Conservation (phyloP, 64 coral and sea anemone genomes). For the Pachyseris speciosa region DNA sequence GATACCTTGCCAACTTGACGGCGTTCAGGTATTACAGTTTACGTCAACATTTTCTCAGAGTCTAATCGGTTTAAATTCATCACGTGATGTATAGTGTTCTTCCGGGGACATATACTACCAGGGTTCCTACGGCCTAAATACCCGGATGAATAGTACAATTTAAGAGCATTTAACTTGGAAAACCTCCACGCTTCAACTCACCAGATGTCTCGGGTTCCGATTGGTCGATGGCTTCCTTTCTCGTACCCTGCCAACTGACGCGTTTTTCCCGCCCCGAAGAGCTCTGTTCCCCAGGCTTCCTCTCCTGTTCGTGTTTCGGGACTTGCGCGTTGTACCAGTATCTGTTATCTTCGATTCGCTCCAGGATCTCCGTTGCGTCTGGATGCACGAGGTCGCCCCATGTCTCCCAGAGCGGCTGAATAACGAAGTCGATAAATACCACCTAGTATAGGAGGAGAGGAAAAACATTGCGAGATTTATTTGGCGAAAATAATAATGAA, state of each 20-base stretch:
- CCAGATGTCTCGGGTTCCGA: slow-evolving; percentile 91
- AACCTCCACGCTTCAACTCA: not conserved
- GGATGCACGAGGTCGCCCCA: slow-evolving; percentile 96
- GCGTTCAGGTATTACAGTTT: no score
- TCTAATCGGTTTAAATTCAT: no score
- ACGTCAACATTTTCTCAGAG: no score
- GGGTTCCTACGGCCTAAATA: no score
- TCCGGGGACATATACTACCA: no score
- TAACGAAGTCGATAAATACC: slow-evolving; percentile 99
- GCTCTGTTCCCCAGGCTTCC: slow-evolving; percentile 64
- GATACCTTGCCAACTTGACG: no score
- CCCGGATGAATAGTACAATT: no score
- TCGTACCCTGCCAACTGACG: slow-evolving; percentile 90
- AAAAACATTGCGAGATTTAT: not conserved
- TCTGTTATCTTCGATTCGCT: slow-evolving; percentile 95
- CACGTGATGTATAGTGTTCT: no score
- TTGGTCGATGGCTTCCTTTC: slow-evolving; percentile 91
- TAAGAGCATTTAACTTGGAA: no score
- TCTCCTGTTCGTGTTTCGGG: slow-evolving; percentile 86
- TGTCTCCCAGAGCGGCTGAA: slow-evolving; percentile 97
- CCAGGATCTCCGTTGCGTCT: slow-evolving; percentile 87
- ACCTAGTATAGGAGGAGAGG: slow-evolving; percentile 38
- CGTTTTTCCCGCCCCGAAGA: slow-evolving; percentile 69
- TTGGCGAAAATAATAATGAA: not conserved
- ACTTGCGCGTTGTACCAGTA: slow-evolving; percentile 99